Evolutionary conservation across 2,797 vertebrate genomes (phyloP), one percentile per base, ranked within the genome.

Genomic region (Botia almorhae): DNA sequence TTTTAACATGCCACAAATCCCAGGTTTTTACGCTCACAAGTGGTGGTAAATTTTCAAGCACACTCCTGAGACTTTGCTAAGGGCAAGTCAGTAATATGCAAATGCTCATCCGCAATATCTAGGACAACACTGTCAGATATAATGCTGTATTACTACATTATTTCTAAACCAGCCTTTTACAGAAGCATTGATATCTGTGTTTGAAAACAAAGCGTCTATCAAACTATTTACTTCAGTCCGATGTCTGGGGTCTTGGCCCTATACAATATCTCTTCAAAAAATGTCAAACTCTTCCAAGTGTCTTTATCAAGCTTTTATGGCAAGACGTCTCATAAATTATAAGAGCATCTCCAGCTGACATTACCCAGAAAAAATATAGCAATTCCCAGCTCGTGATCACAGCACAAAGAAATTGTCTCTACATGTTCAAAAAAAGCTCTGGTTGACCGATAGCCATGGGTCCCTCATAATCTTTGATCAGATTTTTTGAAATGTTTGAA

Each of bases 221-320:
- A 91, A 92, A 91, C 93, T 84, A 92, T 84, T 92, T 92, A 90
- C 91, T 89, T 88, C 61, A 85, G 87, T 82, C 76, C 89, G 87
- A 84, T 0, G n/a, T 60, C 79, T 68, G 56, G 76, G 76, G 75
- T 79, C 75, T 64, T 16, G 39, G 69, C 71, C 75, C 64, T 63
- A 39, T 63, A 74, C 72, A 55, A 29, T 69, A 56, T 43, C 87
- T 58, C 78, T 58, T 60, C 83, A 19, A 87, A 82, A 86, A 84
- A 87, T 74, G 82, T 72, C 88, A 85, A 87, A 89, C 89, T 90
- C 87, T 92, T 92, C 90, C 87, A 91, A 93, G 87, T 91, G 90
- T 92, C 89, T 87, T 90, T 91, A 92, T 93, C 77, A 92, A 92
- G 88, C 88, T 93, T 93, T 94, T 77, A 93, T 93, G 87, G 72